A percentile compares a stretch with the other conserved stretches of the same genome.
phyloP scores from a whole-genome alignment of 2,797 vertebrate species.

The Sebastes steindachneri region DNA sequence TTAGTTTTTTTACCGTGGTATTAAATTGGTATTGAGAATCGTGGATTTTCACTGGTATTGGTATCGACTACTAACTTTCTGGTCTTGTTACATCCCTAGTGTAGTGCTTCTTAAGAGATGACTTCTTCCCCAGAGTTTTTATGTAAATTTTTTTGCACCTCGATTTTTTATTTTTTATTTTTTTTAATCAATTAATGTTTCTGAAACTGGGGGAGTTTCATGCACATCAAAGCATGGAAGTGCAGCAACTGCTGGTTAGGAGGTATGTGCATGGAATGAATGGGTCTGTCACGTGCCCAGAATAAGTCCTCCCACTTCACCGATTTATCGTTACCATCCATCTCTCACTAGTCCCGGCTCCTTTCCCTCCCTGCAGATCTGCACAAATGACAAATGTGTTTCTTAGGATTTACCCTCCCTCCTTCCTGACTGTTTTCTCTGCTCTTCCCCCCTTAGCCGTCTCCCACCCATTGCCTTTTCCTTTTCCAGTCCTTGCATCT shows the following conservation, averaged over 20 bases:
- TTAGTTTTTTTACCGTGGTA: too few relatives aligned
- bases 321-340: constrained; percentile 13
- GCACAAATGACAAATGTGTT: not conserved
- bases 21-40: too few relatives aligned
- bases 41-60: too few relatives aligned
- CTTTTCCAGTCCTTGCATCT: not conserved
- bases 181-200: not conserved
- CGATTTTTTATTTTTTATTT: too few relatives aligned
- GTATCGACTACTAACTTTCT: too few relatives aligned
- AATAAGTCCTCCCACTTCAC: not conserved
- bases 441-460: not conserved
- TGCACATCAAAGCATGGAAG: not conserved
- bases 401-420: not conserved
- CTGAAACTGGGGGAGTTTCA: not conserved
- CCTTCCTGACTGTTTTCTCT: not conserved
- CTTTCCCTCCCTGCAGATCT: not conserved
- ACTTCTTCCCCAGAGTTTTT: not conserved
- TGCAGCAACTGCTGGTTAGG: not conserved
- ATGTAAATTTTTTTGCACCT: not conserved
- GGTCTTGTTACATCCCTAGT: fast-evolving
- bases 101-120: not conserved
- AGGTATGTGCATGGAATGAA: not conserved
- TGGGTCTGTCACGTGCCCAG: not conserved
- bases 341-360: not conserved
- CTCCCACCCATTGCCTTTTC: not conserved